Evolutionary conservation across 2,888 invertebrate genomes (phyloP), one percentile per base, ranked within the genome.

Genomic region (Drosophila colorata): DNA sequence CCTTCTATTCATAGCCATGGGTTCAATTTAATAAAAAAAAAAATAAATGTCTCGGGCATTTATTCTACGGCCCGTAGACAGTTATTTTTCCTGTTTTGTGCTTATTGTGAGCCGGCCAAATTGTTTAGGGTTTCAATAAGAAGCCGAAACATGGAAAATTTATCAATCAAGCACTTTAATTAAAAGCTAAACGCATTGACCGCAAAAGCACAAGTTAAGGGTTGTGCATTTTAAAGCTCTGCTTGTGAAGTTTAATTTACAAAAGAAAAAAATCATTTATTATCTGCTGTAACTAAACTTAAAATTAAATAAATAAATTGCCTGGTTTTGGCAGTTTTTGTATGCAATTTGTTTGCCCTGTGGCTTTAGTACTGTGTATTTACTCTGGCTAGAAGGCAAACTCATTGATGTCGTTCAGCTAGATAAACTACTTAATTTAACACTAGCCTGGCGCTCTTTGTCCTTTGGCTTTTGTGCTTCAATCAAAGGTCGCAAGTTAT

Each of bases 401-500:
- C 68, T 51, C 70, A 52, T 57, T 65, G 65, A 71, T 56, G 72
- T 61, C 53, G 47, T 66, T 58, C 58, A 49, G 55, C 69, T 79
- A 65, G 79, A 78, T 56, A 76, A 79, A 79, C 69, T 74, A 66
- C 47, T 59, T 63, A 48, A 74, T 79, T 78, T 69, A 55, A 56
- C 74, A 69, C 60, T 64, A 57, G 40, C 38, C 33, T 6, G 40
- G 14, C 41, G 40, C 47, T 43, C 37, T 46, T 64, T 56, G 61
- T 60, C 53, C 46, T 35, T 13, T 47, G 37, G 38, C 53, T 38
- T 47, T 51, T 64, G 72, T 58, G 74, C 53, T 69, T 52, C 66
- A 74, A 77, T 86, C 86, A 86, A 75, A 79, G 80, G 73, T 79
- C 60, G 53, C 60, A 70, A 65, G 77, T 58, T 82, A 88, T 88